A percentile compares a stretch with the other conserved stretches of the same genome.
These are phyloP conservation scores for Manis crassicaudata DNA, from an alignment of 2,797 vertebrate species.

Conservation along the genomic window DNA sequence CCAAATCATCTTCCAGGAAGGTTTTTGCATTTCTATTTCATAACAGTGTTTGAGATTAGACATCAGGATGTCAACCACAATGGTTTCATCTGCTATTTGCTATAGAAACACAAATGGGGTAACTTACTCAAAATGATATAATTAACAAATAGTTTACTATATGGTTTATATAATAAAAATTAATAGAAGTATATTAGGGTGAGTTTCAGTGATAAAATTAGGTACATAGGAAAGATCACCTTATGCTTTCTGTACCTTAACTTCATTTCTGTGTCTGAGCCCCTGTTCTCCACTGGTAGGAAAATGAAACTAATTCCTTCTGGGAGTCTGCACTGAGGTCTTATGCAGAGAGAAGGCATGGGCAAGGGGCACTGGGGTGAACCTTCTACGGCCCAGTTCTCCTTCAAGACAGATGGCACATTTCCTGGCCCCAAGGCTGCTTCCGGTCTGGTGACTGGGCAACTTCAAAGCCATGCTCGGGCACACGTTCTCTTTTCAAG, in stretches of 20 bases:
- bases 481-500: not conserved
- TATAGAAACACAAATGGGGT: not conserved
- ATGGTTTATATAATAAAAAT: not conserved
- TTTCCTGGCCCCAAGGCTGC: not conserved
- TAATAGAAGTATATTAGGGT: not conserved
- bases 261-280: not conserved
- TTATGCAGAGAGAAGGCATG: not conserved
- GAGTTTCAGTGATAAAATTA: not conserved
- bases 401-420: not conserved
- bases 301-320: not conserved
- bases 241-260: not conserved
- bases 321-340: not conserved
- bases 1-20: not conserved
- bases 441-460: not conserved
- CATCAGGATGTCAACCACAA: not conserved
- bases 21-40: not conserved
- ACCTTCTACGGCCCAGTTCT: not conserved
- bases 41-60: not conserved
- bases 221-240: not conserved
- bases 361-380: fast-evolving
- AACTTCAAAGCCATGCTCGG: not conserved
- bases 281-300: not conserved
- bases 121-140: not conserved
- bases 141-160: not conserved
- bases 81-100: not conserved